Conservation (phyloP, 2,888 invertebrate genomes). For the Drosophila flavopinicola region DNA sequence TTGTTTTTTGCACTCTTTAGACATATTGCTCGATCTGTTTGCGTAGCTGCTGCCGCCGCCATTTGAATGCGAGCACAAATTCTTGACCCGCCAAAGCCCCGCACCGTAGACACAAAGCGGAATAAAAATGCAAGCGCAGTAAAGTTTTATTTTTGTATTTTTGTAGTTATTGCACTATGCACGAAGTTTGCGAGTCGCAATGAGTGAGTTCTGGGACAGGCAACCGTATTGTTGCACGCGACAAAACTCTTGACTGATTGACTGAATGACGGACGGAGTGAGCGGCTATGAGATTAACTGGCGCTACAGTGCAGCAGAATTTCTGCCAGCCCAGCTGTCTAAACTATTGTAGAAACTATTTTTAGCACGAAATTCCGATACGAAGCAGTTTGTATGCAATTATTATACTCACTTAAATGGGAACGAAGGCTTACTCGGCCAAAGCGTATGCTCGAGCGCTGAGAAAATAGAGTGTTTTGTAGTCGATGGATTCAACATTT, state of each 20-base stretch:
- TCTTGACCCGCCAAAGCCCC: conserved; percentile 9
- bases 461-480: neutral
- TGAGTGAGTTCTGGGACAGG: neutral
- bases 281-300: conserved; percentile 23
- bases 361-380: conserved; percentile 20
- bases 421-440: neutral
- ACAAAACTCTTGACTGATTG: conserved; percentile 19
- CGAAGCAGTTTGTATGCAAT: conserved; percentile 7
- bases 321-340: conserved; percentile 49
- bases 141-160: conserved; percentile 5
- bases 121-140: conserved; percentile 24
- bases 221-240: conserved; percentile 38
- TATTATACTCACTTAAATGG: conserved; percentile 3
- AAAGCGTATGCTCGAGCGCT: too few relatives aligned
- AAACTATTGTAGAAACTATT: conserved; percentile 49
- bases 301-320: conserved; percentile 29
- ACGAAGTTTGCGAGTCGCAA: conserved; percentile 12
- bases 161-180: conserved; percentile 11
- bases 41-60: conserved; percentile 38
- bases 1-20: conserved; percentile 18
- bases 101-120: conserved; percentile 4
- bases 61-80: conserved; percentile 48
- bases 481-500: neutral
- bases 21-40: conserved; percentile 30
- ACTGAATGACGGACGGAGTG: conserved; percentile 4